Evolutionary conservation across 2,888 invertebrate genomes (phyloP), one percentile per base, ranked within the genome.

Genomic region (Periphyllus acericola): DNA sequence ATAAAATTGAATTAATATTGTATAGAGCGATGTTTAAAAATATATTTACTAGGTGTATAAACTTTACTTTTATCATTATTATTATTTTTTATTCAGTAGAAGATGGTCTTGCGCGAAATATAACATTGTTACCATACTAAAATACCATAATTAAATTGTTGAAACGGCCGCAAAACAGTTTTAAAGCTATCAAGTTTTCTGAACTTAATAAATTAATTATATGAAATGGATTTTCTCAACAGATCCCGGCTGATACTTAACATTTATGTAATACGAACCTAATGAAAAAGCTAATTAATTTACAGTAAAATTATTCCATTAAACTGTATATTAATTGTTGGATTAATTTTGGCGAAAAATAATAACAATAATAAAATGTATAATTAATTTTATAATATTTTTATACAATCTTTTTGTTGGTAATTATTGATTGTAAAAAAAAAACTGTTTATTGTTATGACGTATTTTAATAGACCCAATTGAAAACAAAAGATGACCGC

Each of bases 1-100:
- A 17, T 32, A 25, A 84, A 66, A 84, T 75, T 76, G 9, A 68
- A 76, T 84, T 76, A 84, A 84, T 66, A 76, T 68, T 40, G 34
- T 52, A 40, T 25, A 21, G 5, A 25, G 21, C 34, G 17, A 46
- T 46, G 25, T 76, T 76, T 60, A 40, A 75, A 83, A 76, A 66
- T 76, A 66, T 46, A 84, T 46, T 60, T 60, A 21, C 21, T 25
- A 29, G 52, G 36, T 29, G 55, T 34, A 17, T 83, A 60, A 83
- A 83, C 6, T 40, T 80, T 34, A 55, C 46, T 79, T 52, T 60
- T 36, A 52, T 34, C 25, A n/a, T 36, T 60, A 36, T 79, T 60
- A 55, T 55, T 68, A 29, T 82, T 71, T 72, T 72, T 72, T 72
- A 32, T 72, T 72, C 34, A 5, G n/a, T 29, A n/a, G 11, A 34